Base-by-base conservation (phyloP, 2,797 vertebrate species). In the Todus mexicanus region DNA sequence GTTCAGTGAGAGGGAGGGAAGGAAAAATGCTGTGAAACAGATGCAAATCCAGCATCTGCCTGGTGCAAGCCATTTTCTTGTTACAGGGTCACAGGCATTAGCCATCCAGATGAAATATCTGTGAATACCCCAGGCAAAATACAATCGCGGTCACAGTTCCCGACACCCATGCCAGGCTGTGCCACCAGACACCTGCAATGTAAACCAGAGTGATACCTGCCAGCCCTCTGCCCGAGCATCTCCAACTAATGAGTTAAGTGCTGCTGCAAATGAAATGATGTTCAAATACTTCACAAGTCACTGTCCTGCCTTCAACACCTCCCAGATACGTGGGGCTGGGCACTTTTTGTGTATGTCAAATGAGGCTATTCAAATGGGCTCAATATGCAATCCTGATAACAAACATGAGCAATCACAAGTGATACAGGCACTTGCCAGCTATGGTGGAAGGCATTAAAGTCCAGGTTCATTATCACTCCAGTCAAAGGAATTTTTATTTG, bases 401-500 rank as follows among this genome's bases (percentile, higher is more conserved):
- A 68, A 86, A 88, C 88, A 15, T 53, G 70, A 65, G 83, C 61
- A 48, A 37, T 71, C 80, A 60, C 37, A 61, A 71, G 70, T 15
- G 77, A 91, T 48, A 51, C 51, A 50, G 57, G 68, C 82, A 47
- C 75, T 72, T 85, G 89, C 57, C 35, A 61, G 59, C 80, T 59
- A 10, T 19, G 18, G 61, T 63, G 48, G 69, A 66, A 16, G 63
- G 75, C 87, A 47, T 40, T 72, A 26, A 87, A 89, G 65, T 74
- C 92, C 84, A 5, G 12, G 65, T 68, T 88, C 94, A 54, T 93
- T 72, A 75, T 90, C 94, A 84, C 76, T 93, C 87, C 53, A 78
- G 63, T 35, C 92, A 84, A 73, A 91, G 35, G 72, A 89, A 94
- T 91, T 95, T 93, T 94, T 94, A 79, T 86, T 69, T 56, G 73